Base-by-base conservation (phyloP, 2,888 invertebrate species). In the Leptopilina drosophilae region DNA sequence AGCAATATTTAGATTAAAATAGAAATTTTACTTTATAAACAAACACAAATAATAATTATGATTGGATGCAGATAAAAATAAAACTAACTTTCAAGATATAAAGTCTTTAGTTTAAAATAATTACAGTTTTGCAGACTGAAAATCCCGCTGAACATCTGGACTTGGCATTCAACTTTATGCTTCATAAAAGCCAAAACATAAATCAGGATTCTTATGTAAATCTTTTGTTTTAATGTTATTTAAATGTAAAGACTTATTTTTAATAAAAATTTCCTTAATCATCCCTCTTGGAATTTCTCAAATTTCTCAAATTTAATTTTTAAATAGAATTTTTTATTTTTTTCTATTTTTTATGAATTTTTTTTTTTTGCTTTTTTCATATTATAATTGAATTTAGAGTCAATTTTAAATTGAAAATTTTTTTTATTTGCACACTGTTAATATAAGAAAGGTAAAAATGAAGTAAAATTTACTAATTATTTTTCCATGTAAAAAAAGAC, bases 151-250 rank as follows among this genome's bases (percentile, higher is more conserved):
- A 46, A 66, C 69, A 69, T 53, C 53, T 53, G 69, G 46, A 53
- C 69, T 69, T 69, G 53, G 49, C 69, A 69, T 69, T 69, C 15
- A 69, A 53, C 53, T 69, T 69, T 69, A 69, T 69, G 69, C 69
- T 69, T 26, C 69, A 69, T 69, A 69, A 69, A 69, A 69, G 49
- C 11, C 20, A 53, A 69, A 69, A n/a, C 69, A 15, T 53, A 69
- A 69, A 69, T 69, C 49, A 53, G 3, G 14, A 53, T 14, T 66
- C 56, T 66, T 77, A 77, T 42, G 67, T 64, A 11, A 9, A 69
- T 46, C 64, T 40, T 20, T 64, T 46, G 66, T 20, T 53, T 56
- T 40, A 69, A 33, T 77, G 49, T 40, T 62, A 40, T 65, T 40
- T 42, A 65, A 76, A 20, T 64, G 49, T 33, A 78, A 26, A 15